Percentiles rank a stretch among this genome's conserved stretches.
Conservation (phyloP, 37 sponge, comb jelly and placozoan species). For the Tethya wilhelma region DNA sequence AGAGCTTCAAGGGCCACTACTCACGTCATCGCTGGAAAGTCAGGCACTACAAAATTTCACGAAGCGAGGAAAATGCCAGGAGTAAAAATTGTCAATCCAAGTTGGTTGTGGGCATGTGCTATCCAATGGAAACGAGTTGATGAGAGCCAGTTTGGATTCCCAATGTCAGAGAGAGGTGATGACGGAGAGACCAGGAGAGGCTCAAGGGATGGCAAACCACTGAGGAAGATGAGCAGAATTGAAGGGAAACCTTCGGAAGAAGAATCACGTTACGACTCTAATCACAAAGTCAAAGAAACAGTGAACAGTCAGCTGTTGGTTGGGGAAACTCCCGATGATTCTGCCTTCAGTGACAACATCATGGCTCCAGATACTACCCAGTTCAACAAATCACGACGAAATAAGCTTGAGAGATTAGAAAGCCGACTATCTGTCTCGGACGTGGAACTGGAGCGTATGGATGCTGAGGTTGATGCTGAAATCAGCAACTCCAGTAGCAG, state of each 20-base stretch:
- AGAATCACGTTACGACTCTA: background rate
- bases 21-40: constrained; percentile 87
- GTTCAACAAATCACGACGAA: no score
- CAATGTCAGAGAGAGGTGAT: background rate
- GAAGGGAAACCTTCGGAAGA: background rate
- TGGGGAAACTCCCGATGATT: background rate
- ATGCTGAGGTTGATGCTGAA: constrained; percentile 84
- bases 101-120: constrained; percentile 96
- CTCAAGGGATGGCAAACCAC: background rate
- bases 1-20: constrained; percentile 70
- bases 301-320: background rate
- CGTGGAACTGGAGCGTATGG: constrained; percentile 82
- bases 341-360: background rate
- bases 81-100: constrained; percentile 77
- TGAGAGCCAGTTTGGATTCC: constrained; percentile 42
- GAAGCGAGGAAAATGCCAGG: constrained; percentile 78
- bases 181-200: background rate
- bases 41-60: constrained; percentile 88
- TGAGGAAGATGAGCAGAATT: background rate
- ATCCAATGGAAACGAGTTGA: constrained; percentile 86
- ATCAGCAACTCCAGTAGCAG: constrained; percentile 32
- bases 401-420: no score
- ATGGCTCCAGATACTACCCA: no score
- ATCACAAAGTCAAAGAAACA: background rate
- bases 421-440: constrained; percentile 62